Evolutionary conservation across 2,888 invertebrate genomes (phyloP), one percentile per base, ranked within the genome.

Genomic region (Metellina segmentata): DNA sequence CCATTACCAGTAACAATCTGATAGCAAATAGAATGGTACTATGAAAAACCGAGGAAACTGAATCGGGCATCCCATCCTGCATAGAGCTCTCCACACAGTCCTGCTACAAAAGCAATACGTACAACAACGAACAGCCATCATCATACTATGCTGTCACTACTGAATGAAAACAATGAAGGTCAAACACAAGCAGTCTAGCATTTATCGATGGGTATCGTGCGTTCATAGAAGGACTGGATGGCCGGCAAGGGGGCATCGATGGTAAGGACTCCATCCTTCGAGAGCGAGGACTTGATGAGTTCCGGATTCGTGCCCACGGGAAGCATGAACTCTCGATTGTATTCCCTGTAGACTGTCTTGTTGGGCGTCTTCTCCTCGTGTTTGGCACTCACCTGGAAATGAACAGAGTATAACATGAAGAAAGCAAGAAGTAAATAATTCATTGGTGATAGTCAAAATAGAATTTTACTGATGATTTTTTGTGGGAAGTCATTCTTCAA

Each of bases 351-450:
- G 93, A 99, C 98, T 75, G 98, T 98, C 96, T 98, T 98, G 95
- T 98, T 98, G 95, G 98, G 98, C 85, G 98, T 97, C 96, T 99
- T 99, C 96, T 99, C 99, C 95, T 99, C 99, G 96, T 99, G 99
- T 95, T 98, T 98, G 93, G 99, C 99, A 95, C 99, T 98, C 83
- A 99, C 98, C 98, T 79, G 79, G 0, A 61, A 19, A 69, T 0
- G 9, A 69, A 69, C 69, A 69, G 5, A 13, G 69, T 7, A 69
- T 69, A 7, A 13, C 7, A 34, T 34, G 34, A 34, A 34, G 34
- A 34, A 34, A 34, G 34, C 34, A 4, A 34, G 34, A 34, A n/a
- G n/a, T n/a, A n/a, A 34, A 34, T 1, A 34, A 34, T 34, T 34
- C 34, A 34, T 34, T 1, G 4, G 34, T 34, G 34, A 34, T 34